Percentiles rank a stretch among this genome's conserved stretches.
Evolutionary conservation across 2,113 vertebrate genomes (phyloP).

Genomic region (Motacilla tschutschensis): DNA sequence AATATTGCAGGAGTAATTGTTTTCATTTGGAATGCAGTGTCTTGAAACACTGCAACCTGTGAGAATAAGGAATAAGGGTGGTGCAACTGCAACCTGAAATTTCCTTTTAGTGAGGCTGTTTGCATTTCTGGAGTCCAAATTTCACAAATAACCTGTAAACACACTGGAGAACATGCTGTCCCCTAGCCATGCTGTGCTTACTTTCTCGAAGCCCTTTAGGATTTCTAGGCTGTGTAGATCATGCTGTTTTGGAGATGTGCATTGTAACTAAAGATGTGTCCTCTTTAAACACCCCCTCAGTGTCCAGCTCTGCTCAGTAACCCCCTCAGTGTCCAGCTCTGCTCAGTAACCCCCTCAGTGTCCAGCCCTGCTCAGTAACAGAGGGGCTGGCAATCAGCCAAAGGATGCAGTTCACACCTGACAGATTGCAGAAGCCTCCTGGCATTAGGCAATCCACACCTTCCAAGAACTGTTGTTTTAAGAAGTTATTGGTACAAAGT

Average conservation of each 20-base stretch:
- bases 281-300: not conserved
- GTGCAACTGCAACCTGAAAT: not conserved
- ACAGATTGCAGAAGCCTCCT: not conserved
- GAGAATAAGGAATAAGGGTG: not conserved
- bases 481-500: not conserved
- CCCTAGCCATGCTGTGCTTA: not conserved
- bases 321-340: not conserved
- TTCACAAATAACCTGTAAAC: not conserved
- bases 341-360: not conserved
- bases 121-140: not conserved
- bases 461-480: not conserved
- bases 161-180: fast-evolving
- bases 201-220: not conserved
- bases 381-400: not conserved
- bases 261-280: not conserved
- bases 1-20: not conserved
- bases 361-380: not conserved
- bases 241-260: not conserved
- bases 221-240: not conserved
- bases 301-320: not conserved
- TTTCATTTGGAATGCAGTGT: not conserved
- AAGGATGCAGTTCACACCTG: not conserved
- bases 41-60: not conserved
- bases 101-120: not conserved
- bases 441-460: not conserved